Percentiles rank a stretch among this genome's conserved stretches.
Conservation (phyloP, 92 coral and sea anemone species). For the Porites evermanni region DNA sequence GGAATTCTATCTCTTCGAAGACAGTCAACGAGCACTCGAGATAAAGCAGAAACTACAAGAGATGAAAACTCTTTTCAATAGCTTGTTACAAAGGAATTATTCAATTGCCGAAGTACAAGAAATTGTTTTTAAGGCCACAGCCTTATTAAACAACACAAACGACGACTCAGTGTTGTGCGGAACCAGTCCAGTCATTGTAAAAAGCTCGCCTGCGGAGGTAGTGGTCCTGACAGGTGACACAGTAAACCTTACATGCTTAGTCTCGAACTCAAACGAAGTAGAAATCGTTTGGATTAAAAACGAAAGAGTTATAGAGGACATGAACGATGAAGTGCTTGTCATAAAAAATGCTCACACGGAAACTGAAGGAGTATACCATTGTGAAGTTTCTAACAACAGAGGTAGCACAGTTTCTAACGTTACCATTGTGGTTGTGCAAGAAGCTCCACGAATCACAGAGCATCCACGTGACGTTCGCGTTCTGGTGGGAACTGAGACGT, state of each 20-base stretch:
- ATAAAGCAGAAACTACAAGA: conserved; percentile 30
- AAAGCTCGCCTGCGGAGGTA: conserved; percentile 33
- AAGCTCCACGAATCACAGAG: conserved; percentile 43
- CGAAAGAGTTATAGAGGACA: conserved; percentile 19
- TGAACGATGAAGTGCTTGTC: background rate
- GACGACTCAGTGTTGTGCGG: conserved; percentile 57
- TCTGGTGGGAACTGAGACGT: conserved; percentile 19
- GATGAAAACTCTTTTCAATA: conserved; percentile 2
- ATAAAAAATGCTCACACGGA: conserved; percentile 37
- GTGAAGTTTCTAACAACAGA: conserved; percentile 53
- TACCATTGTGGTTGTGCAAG: conserved; percentile 53
- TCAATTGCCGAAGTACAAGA: background rate
- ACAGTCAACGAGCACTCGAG: conserved; percentile 33
- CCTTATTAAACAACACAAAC: conserved; percentile 26
- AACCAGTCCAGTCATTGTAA: conserved; percentile 34
- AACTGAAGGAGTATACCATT: conserved; percentile 55
- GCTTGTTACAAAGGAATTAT: conserved; percentile 4
- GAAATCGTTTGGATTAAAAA: conserved; percentile 51
- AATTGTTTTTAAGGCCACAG: background rate
- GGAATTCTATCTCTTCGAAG: conserved; percentile 45
- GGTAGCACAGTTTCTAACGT: conserved; percentile 47
- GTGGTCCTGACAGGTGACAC: conserved; percentile 16
- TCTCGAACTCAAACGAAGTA: conserved; percentile 27
- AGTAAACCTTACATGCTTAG: conserved; percentile 25
- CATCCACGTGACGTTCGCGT: conserved; percentile 35